Conservation (phyloP, 2,113 vertebrate species). For the Oncorhynchus nerka region DNA sequence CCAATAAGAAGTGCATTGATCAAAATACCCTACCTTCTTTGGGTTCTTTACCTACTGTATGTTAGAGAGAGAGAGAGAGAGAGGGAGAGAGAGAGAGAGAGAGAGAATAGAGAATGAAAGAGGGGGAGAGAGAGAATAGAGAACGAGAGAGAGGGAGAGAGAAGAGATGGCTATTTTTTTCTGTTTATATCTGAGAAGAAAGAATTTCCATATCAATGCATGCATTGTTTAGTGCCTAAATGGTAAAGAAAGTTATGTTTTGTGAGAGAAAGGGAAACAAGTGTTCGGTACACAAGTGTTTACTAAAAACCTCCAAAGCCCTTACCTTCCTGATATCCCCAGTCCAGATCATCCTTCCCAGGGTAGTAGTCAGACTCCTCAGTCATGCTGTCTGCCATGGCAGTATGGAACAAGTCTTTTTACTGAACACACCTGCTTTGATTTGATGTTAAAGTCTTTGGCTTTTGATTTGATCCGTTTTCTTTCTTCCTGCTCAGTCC, state of each 20-base stretch:
- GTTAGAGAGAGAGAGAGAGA: background rate
- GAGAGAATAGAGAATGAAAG: no score
- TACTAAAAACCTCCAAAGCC: background rate
- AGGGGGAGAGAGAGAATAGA: no score
- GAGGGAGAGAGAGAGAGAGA: background rate
- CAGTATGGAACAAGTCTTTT: background rate
- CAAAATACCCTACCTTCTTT: background rate
- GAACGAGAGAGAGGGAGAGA: no score
- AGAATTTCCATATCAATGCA: no score
- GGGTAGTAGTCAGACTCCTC: slow-evolving; percentile 72
- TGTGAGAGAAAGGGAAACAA: no score
- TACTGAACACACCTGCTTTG: background rate
- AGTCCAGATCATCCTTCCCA: slow-evolving; percentile 82
- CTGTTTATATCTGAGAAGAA: no score
- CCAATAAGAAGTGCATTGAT: background rate
- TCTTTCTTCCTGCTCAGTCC: no score
- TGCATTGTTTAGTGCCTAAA: no score
- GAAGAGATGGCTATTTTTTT: background rate
- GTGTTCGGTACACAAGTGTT: background rate
- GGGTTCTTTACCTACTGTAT: background rate
- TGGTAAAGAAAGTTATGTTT: no score
- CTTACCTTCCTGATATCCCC: slow-evolving; percentile 96
- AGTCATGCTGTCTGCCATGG: slow-evolving; percentile 83
- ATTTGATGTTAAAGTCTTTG: no score
- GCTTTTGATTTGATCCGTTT: no score